Evolutionary conservation across 2,797 vertebrate species (phyloP).

Genomic region (Bovichtus diacanthus): DNA sequence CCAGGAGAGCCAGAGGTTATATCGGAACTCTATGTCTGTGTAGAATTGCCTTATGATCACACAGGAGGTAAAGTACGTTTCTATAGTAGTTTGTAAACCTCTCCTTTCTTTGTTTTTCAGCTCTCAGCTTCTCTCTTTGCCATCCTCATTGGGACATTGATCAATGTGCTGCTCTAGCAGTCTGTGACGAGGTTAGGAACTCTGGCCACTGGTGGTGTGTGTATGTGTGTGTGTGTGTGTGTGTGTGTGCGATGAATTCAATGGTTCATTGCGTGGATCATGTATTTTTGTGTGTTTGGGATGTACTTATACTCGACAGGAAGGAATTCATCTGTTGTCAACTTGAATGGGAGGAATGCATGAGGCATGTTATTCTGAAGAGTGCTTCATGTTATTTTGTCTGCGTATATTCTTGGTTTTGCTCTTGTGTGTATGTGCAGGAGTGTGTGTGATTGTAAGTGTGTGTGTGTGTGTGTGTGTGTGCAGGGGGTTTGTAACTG

Average conservation of each 20-base stretch:
- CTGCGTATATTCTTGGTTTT: slow-evolving; percentile 9
- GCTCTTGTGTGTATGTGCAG: slow-evolving; percentile 6
- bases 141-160: slow-evolving; percentile 70
- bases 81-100: slow-evolving; percentile 34
- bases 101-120: slow-evolving; percentile 13
- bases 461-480: slow-evolving; percentile 11
- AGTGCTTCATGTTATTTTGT: slow-evolving; percentile 35
- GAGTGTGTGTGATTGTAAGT: neutral
- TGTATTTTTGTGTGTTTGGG: slow-evolving; percentile 24
- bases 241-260: slow-evolving; percentile 50
- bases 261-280: slow-evolving; percentile 32
- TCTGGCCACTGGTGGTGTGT: slow-evolving; percentile 54
- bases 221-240: slow-evolving; percentile 39
- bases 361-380: slow-evolving; percentile 17
- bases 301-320: slow-evolving; percentile 21
- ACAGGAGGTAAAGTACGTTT: slow-evolving; percentile 8
- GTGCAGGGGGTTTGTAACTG: slow-evolving; percentile 63
- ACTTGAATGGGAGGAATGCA: slow-evolving; percentile 36
- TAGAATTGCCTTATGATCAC: slow-evolving; percentile 10
- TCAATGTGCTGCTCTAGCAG: slow-evolving; percentile 73
- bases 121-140: slow-evolving; percentile 28
- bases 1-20: neutral
- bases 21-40: slow-evolving; percentile 8
- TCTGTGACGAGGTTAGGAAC: slow-evolving; percentile 73
- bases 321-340: slow-evolving; percentile 44